Base-by-base conservation (phyloP, 2,888 invertebrate genomes). In the Ormyrus labotus region DNA sequence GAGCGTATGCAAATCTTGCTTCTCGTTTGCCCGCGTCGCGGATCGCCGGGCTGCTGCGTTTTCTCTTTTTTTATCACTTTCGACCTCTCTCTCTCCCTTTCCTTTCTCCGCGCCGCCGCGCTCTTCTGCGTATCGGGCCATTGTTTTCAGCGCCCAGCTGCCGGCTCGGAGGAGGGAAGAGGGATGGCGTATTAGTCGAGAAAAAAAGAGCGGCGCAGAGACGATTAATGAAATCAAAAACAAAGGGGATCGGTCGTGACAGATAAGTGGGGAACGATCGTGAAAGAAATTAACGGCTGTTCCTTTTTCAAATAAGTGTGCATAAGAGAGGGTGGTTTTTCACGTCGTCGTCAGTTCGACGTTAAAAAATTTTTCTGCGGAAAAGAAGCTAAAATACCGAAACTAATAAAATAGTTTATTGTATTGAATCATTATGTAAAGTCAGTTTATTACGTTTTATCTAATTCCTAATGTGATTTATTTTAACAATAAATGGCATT, bases 1-100 rank as follows among this genome's bases (percentile, higher is more conserved):
- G 83, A 83, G 83, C 83, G 83, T 86, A 87, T 87, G 87, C 86
- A 87, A 87, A 88, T 86, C 85, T 84, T 82, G 74, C 81, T 84
- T 84, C 78, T 81, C 78, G 70, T 74, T 81, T 78, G 47, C 48
- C 51, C 19, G 58, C 51, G 45, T 55, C 34, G n/a, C n/a, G 70
- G 70, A 47, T n/a, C 2, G 60, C 45, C 1, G 48, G 19, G 47
- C 58, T 51, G 57, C 11, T 63, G 11, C 55, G 19, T 67, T 11
- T 48, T 71, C 58, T 61, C 61, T 67, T 67, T 19, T 79, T 79
- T 79, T 73, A 79, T 81, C 81, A 58, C 81, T 68, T 74, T 60
- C 50, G 45, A 65, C 65, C 65, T 64, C 70, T 65, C 73, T 51
- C 58, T 9, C 19, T 60, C 51, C 50, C 11, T 10, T 8, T n/a